Base-by-base conservation (phyloP, 2,888 invertebrate genomes). In the Lepidocyrtoides sp. region DNA sequence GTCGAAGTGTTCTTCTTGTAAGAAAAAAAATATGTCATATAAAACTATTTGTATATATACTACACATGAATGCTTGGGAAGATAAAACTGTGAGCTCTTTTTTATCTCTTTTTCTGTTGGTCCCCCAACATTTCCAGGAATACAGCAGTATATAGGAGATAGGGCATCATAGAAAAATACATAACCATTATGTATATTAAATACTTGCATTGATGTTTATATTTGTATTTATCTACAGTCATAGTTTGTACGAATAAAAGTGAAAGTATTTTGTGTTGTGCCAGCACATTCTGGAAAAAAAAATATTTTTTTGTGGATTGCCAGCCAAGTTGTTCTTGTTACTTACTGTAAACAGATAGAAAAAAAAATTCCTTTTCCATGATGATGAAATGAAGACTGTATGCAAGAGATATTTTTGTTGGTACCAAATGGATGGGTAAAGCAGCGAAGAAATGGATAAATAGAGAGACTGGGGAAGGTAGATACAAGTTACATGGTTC, bases 41-140 rank as follows among this genome's bases (percentile, higher is more conserved):
- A 63, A 26, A 26, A n/a, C n/a, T n/a, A n/a, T n/a, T n/a, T n/a
- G n/a, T n/a, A n/a, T n/a, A n/a, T n/a, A n/a, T n/a, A n/a, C 32
- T 60, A 10, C 20, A 10, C n/a, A 12, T 17, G 2, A 57, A 1
- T 23, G 1, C 20, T 7, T 4, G 57, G 4, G 17, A 20, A 20
- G 44, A 48, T 69, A 69, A 83, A 83, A 44, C 48, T 51, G 83
- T 51, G 51, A 63, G 51, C 32, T 10, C 20, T n/a, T n/a, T 51
- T 63, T 63, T 29, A 36, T 82, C 41, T 82, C 32, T 41, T 51
- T 8, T 57, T 3, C 36, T n/a, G 36, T 20, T 41, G 20, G 41
- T 75, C 20, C 41, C 17, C 20, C 44, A 23, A 26, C 26, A n/a
- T 26, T 63, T 63, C 63, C 63, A 29, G n/a, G 14, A 63, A 63